phyloP scores from a whole-genome alignment of 2,888 invertebrate species.

The Hypena proboscidalis region DNA sequence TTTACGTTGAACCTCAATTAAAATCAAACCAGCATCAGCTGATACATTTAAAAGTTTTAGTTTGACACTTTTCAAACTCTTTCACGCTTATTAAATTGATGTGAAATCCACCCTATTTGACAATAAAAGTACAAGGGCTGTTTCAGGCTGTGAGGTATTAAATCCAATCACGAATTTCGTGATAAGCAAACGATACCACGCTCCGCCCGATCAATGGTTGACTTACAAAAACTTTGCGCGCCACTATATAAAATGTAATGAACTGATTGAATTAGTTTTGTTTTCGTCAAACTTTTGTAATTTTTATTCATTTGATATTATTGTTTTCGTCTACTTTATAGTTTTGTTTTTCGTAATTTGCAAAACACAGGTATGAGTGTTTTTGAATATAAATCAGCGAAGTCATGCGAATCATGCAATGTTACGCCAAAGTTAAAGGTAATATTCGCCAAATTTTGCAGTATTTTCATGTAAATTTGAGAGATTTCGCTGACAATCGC shows the following conservation, averaged over 20 bases:
- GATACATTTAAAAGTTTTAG: too few relatives aligned
- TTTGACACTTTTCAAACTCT: too few relatives aligned
- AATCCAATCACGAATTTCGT: slow-evolving; percentile 56
- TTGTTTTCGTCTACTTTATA: slow-evolving; percentile 26
- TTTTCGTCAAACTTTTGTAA: slow-evolving; percentile 38
- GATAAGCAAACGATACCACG: slow-evolving; percentile 48
- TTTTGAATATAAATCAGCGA: slow-evolving; percentile 41
- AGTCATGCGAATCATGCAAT: slow-evolving; percentile 52
- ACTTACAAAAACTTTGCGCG: slow-evolving; percentile 38
- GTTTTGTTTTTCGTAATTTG: slow-evolving; percentile 24
- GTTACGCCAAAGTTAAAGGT: slow-evolving; percentile 46
- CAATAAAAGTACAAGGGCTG: slow-evolving; percentile 35
- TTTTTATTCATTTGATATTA: slow-evolving; percentile 29
- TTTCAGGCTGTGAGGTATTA: slow-evolving; percentile 57
- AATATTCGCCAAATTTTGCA: slow-evolving; percentile 55
- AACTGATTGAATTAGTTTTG: slow-evolving; percentile 38
- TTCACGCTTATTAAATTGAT: too few relatives aligned
- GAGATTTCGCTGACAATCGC: slow-evolving; percentile 47
- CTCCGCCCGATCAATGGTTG: slow-evolving; percentile 38
- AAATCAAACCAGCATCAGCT: background rate
- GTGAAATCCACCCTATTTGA: background rate
- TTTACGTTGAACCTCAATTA: background rate
- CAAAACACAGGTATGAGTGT: slow-evolving; percentile 34
- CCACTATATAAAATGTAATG: slow-evolving; percentile 36
- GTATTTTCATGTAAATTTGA: slow-evolving; percentile 61